phyloP scores from a whole-genome alignment of 2,797 vertebrate genomes.

The Acipenser oxyrinchus region DNA sequence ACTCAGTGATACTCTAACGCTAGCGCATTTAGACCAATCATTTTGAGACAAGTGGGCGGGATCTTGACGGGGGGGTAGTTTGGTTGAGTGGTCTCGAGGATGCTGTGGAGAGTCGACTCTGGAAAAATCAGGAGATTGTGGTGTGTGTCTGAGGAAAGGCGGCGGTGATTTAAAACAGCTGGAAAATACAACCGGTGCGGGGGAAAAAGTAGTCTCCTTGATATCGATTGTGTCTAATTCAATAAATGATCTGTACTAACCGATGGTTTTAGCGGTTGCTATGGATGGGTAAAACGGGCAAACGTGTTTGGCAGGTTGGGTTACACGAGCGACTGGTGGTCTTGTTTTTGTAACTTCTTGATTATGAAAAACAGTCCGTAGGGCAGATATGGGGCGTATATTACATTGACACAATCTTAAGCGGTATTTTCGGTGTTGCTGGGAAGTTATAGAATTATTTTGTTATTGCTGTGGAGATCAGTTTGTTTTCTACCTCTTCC shows the following conservation, averaged over 20 bases:
- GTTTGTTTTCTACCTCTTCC: no score
- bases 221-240: no score
- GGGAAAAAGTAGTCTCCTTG: background rate
- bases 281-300: slow-evolving; percentile 12
- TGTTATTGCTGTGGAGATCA: no score
- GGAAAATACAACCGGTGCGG: background rate
- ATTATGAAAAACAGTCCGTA: background rate
- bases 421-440: background rate
- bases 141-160: background rate
- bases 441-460: no score
- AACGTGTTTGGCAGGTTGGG: no score
- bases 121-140: slow-evolving; percentile 1
- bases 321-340: background rate
- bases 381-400: no score
- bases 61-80: background rate
- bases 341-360: background rate
- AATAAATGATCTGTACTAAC: background rate
- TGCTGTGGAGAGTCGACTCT: slow-evolving; percentile 1
- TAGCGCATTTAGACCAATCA: slow-evolving; percentile 10
- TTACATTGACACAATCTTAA: background rate
- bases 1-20: background rate
- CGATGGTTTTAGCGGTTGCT: slow-evolving; percentile 14
- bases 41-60: background rate
- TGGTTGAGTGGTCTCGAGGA: slow-evolving; percentile 2
- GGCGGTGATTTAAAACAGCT: background rate